phyloP scores from a whole-genome alignment of 2,113 vertebrate species.

The Cettia cetti region DNA sequence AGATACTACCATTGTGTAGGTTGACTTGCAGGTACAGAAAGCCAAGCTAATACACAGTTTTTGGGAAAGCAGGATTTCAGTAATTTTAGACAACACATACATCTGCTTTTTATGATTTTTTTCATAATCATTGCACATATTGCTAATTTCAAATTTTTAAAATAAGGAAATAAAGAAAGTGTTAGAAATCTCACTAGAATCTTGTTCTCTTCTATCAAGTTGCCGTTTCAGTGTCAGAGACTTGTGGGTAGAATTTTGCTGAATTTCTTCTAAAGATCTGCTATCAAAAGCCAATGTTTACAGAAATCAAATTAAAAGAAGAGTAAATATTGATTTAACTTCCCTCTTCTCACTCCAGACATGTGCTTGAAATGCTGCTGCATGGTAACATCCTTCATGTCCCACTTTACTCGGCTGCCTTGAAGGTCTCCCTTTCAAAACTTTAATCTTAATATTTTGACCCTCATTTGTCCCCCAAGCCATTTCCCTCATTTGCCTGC shows the following conservation, averaged over 20 bases:
- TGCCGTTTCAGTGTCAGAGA: neutral
- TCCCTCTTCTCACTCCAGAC: neutral
- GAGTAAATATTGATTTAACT: conserved; percentile 3
- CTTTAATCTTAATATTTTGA: conserved; percentile 69
- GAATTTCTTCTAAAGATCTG: neutral
- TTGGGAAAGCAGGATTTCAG: neutral
- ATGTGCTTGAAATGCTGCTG: neutral
- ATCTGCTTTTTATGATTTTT: neutral
- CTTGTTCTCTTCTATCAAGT: neutral
- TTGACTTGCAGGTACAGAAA: neutral
- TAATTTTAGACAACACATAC: neutral
- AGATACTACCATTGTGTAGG: neutral
- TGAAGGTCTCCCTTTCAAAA: conserved; percentile 56
- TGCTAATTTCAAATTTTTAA: neutral
- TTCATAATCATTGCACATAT: neutral
- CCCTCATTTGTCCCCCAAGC: conserved; percentile 68
- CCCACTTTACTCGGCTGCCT: neutral
- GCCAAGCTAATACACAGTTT: neutral
- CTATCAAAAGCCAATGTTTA: neutral
- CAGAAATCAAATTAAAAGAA: conserved; percentile 30
- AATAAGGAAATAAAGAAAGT: neutral
- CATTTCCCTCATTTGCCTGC: conserved; percentile 64
- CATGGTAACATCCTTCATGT: neutral
- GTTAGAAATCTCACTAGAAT: neutral
- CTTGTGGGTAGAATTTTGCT: neutral